Evolutionary conservation across 2,113 vertebrate genomes (phyloP).

Genomic region (Nerophis ophidion): DNA sequence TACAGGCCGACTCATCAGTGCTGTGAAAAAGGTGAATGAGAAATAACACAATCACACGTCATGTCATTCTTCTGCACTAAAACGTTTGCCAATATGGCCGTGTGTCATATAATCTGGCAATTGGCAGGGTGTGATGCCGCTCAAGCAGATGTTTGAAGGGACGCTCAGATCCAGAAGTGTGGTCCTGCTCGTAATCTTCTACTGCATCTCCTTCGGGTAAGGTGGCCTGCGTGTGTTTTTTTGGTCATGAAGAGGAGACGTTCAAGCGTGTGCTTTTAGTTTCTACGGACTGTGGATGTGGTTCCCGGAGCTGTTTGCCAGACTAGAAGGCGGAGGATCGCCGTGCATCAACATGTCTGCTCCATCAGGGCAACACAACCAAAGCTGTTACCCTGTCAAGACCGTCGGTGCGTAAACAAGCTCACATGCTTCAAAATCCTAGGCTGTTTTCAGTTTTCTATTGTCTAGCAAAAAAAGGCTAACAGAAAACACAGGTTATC

Average conservation of each 20-base stretch:
- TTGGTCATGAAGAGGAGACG: not conserved
- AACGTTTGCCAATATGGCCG: too few species aligned
- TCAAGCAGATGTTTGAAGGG: constrained; percentile 54
- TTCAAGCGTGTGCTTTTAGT: constrained; percentile 34
- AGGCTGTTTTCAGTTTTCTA: too few species aligned
- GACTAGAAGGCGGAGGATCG: constrained; percentile 57
- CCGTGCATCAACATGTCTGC: constrained; percentile 58
- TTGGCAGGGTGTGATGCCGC: constrained; percentile 49
- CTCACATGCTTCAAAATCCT: too few species aligned
- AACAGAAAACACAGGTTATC: too few species aligned
- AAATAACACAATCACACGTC: too few species aligned
- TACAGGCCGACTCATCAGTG: not conserved
- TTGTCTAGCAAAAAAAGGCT: too few species aligned
- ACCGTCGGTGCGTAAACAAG: constrained; percentile 55
- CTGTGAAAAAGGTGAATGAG: constrained; percentile 49
- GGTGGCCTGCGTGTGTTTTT: not conserved
- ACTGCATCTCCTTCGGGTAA: constrained; percentile 75
- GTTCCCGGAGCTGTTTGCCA: constrained; percentile 69
- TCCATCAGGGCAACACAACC: constrained; percentile 23
- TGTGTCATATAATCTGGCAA: too few species aligned
- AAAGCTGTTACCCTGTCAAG: constrained; percentile 66
- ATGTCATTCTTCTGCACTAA: too few species aligned
- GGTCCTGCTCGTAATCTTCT: constrained; percentile 65
- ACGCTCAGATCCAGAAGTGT: constrained; percentile 52
- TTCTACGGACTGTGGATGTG: constrained; percentile 78